phyloP scores from a whole-genome alignment of 2,797 vertebrate genomes.

The Hozukius guyotensis region DNA sequence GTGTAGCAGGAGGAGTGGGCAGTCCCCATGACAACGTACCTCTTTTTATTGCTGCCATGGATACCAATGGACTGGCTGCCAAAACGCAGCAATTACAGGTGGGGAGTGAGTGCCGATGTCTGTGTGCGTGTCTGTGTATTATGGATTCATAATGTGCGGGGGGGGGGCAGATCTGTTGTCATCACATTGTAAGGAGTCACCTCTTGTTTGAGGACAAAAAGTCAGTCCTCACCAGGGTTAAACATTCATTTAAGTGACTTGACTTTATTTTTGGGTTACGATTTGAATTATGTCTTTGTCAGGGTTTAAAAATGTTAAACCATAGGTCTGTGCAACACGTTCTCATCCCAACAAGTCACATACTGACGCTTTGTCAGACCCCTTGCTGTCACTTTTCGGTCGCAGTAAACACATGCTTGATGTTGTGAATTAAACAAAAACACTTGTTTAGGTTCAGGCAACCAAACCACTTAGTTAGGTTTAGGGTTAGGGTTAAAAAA shows the following conservation, averaged over 20 bases:
- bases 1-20: constrained; percentile 89
- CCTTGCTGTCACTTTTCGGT: too few species aligned
- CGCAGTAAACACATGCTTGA: too few species aligned
- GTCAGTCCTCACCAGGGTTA: not conserved
- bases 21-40: constrained; percentile 90
- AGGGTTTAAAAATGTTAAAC: not conserved
- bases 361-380: too few species aligned
- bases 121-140: not conserved
- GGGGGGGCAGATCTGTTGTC: not conserved
- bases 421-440: too few species aligned
- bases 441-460: too few species aligned
- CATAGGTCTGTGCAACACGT: too few species aligned
- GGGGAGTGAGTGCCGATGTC: constrained; percentile 42
- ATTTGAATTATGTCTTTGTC: not conserved
- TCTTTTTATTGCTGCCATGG: constrained; percentile 93
- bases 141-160: too few species aligned
- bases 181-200: not conserved
- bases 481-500: too few species aligned
- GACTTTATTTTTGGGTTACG: not conserved
- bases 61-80: constrained; percentile 89
- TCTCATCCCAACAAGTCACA: too few species aligned
- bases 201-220: not conserved
- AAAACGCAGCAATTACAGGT: constrained; percentile 92
- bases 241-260: not conserved
- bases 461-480: too few species aligned